Percentiles rank a stretch among this genome's conserved stretches.
phyloP scores from a whole-genome alignment of 2,113 vertebrate genomes.

The Triplophysa dalaica region DNA sequence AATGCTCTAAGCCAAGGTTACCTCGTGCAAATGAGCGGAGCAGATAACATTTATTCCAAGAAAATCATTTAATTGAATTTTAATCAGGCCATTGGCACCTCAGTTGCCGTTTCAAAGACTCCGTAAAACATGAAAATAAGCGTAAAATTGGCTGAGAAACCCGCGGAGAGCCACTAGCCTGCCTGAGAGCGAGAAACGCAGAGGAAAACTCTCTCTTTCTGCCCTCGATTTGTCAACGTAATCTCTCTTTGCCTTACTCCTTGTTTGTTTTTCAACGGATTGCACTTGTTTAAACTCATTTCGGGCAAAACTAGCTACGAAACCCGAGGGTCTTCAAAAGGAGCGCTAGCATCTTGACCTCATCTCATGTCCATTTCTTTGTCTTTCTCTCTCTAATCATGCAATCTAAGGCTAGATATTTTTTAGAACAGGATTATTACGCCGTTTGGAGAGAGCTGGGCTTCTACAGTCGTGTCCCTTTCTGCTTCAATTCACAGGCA shows the following conservation, averaged over 20 bases:
- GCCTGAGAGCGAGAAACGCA: background rate
- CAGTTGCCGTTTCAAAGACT: slow-evolving; percentile 52
- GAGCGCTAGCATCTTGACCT: slow-evolving; percentile 4
- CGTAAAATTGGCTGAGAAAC: slow-evolving; percentile 34
- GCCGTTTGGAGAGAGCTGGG: background rate
- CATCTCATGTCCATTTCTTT: background rate
- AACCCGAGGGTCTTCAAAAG: slow-evolving; percentile 17
- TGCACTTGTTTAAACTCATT: slow-evolving; percentile 15
- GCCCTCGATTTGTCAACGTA: slow-evolving; percentile 15
- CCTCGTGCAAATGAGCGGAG: slow-evolving; percentile 69
- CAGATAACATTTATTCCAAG: slow-evolving; percentile 65
- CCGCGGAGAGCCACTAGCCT: slow-evolving; percentile 6
- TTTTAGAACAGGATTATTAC: slow-evolving; percentile 12
- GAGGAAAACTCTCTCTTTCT: background rate
- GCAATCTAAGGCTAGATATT: slow-evolving; percentile 18
- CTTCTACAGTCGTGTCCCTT: background rate
- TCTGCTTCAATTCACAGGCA: background rate
- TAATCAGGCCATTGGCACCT: slow-evolving; percentile 64
- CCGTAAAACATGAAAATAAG: slow-evolving; percentile 31
- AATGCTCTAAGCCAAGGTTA: slow-evolving; percentile 64
- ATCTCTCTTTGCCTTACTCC: slow-evolving; percentile 19
- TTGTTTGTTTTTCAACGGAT: slow-evolving; percentile 12
- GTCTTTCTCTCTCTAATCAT: slow-evolving; percentile 31
- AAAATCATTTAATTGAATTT: slow-evolving; percentile 77
- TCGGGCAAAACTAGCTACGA: background rate